A percentile compares a stretch with the other conserved stretches of the same genome.
Evolutionary conservation across 2,113 vertebrate genomes (phyloP).

Genomic region (Lycaon pictus): DNA sequence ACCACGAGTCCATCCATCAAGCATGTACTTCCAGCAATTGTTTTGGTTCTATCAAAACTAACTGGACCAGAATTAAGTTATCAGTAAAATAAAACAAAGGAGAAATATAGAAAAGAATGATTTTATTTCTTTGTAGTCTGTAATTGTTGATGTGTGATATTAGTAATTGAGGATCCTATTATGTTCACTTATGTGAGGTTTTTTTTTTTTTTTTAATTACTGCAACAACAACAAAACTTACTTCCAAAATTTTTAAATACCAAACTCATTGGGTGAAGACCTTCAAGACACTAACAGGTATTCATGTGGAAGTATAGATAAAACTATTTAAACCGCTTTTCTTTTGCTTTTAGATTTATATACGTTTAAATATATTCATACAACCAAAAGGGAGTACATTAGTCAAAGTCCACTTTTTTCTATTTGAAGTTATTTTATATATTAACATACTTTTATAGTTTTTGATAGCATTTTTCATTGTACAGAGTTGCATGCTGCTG

Average conservation of each 20-base stretch:
- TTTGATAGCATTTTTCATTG: background rate
- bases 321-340: background rate
- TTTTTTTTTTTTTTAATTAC: background rate
- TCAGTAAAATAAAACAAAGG: slow-evolving; percentile 17
- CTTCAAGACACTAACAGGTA: background rate
- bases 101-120: slow-evolving; percentile 11
- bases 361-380: background rate
- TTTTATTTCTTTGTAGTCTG: background rate
- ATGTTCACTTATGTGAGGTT: background rate
- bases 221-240: background rate
- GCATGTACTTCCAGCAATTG: slow-evolving; percentile 63
- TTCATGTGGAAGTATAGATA: background rate
- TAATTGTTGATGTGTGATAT: background rate
- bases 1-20: slow-evolving; percentile 70
- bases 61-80: slow-evolving; percentile 76
- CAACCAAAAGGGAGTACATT: background rate
- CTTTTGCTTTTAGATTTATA: background rate
- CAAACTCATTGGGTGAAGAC: background rate
- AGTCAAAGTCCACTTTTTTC: background rate
- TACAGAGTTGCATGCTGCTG: background rate
- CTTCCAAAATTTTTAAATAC: background rate
- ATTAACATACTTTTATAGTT: background rate
- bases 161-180: background rate
- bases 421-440: background rate
- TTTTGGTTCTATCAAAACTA: slow-evolving; percentile 77